Evolutionary conservation across 2,113 vertebrate genomes (phyloP).

Genomic region (Pedetes capensis): DNA sequence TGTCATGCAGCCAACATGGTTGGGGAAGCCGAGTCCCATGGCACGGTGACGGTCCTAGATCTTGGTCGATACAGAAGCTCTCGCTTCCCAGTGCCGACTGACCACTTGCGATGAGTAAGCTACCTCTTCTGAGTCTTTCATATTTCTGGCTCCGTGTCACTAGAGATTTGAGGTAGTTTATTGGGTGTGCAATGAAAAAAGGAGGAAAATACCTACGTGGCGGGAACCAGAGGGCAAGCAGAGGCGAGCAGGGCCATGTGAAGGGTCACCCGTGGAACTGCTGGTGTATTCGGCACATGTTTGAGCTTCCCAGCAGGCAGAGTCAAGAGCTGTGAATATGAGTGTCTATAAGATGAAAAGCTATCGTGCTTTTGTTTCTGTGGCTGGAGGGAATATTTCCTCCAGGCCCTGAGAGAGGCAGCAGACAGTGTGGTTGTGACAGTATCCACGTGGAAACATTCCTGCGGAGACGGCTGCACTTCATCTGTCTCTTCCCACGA

Average conservation of each 20-base stretch:
- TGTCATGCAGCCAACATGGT: constrained; percentile 77
- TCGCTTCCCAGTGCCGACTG: constrained; percentile 9
- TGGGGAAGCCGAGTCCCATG: constrained; percentile 76
- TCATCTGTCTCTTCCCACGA: background rate
- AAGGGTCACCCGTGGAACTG: background rate
- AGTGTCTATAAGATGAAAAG: background rate
- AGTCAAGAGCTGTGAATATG: background rate
- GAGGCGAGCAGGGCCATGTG: background rate
- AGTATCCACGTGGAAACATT: background rate
- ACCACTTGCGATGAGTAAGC: constrained; percentile 56
- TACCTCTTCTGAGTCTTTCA: background rate
- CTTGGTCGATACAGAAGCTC: constrained; percentile 40
- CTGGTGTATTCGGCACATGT: accelerated
- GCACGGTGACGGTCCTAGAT: constrained; percentile 73
- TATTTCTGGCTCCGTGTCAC: background rate
- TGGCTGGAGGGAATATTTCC: background rate
- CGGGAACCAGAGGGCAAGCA: background rate
- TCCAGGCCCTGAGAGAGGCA: background rate
- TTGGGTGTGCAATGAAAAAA: background rate
- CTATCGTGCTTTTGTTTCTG: background rate
- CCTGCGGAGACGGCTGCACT: background rate
- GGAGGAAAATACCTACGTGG: background rate
- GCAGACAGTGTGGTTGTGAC: background rate
- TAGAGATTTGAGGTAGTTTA: background rate
- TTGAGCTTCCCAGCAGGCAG: background rate